Conservation (phyloP, 2,113 vertebrate species). For the Oryzias celebensis region DNA sequence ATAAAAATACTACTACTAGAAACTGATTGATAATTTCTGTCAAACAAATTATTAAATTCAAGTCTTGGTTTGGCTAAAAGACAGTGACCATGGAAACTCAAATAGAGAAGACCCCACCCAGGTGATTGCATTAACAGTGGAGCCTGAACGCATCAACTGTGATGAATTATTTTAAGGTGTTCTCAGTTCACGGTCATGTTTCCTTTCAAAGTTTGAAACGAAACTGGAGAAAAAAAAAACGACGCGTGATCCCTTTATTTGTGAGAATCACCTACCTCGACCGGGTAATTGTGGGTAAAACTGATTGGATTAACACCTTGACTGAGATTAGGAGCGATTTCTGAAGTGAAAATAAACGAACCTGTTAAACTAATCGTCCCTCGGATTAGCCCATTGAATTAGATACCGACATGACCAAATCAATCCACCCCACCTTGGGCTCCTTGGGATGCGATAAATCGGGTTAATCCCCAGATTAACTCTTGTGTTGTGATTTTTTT, state of each 20-base stretch:
- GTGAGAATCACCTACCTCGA: conserved; percentile 3
- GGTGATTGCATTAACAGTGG: background rate
- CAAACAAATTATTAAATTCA: conserved; percentile 48
- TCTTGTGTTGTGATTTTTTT: no score
- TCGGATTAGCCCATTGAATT: conserved; percentile 47
- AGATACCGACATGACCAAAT: conserved; percentile 27
- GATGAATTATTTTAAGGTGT: background rate
- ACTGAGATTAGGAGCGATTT: conserved; percentile 36
- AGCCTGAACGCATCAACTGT: background rate
- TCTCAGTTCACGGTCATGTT: background rate
- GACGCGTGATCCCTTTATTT: background rate
- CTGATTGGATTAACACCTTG: conserved; percentile 53
- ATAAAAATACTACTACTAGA: conserved; percentile 47
- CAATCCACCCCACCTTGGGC: conserved; percentile 15
- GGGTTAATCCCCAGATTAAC: background rate
- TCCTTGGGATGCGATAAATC: background rate
- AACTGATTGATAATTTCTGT: conserved; percentile 29
- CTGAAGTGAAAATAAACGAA: conserved; percentile 29
- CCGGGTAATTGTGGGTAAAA: conserved; percentile 7
- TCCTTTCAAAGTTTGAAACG: background rate
- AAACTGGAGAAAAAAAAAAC: background rate
- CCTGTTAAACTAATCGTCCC: conserved; percentile 35
- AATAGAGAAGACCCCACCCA: conserved; percentile 45
- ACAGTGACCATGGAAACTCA: conserved; percentile 2
- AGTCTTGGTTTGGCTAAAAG: background rate